Conservation (phyloP, 2,888 invertebrate species). For the Nemoura dubitans region DNA sequence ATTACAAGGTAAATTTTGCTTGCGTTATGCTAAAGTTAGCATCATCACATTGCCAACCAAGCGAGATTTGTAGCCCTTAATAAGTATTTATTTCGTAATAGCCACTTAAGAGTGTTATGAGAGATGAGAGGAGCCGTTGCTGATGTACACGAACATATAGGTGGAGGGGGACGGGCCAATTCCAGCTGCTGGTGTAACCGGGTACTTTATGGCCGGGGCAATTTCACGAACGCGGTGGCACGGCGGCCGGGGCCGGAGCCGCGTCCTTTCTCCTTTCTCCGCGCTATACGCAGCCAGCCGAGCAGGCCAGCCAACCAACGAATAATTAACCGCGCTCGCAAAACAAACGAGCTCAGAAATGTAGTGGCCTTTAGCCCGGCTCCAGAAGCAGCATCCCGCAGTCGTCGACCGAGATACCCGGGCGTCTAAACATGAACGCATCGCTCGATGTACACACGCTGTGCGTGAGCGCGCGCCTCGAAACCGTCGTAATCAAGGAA, state of each 20-base stretch:
- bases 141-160: not conserved
- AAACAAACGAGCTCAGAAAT: constrained; percentile 29
- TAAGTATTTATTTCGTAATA: not conserved
- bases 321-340: constrained; percentile 15
- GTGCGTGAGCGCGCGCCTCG: not conserved
- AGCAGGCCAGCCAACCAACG: constrained; percentile 14
- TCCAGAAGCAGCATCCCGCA: not conserved
- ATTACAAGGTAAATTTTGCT: too few relatives aligned
- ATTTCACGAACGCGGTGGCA: not conserved
- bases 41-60: not conserved
- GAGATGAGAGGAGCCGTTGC: not conserved
- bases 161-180: not conserved
- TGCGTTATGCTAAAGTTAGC: too few relatives aligned
- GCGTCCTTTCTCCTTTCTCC: not conserved
- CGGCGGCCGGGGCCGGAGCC: not conserved
- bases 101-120: constrained; percentile 5
- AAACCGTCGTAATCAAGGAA: not conserved
- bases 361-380: constrained; percentile 13
- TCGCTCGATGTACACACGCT: not conserved
- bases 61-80: not conserved
- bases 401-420: not conserved
- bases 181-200: not conserved
- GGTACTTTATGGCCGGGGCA: not conserved
- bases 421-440: not conserved
- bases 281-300: not conserved